Base-by-base conservation (phyloP, 2,888 invertebrate genomes). In the Clusia tigrina region DNA sequence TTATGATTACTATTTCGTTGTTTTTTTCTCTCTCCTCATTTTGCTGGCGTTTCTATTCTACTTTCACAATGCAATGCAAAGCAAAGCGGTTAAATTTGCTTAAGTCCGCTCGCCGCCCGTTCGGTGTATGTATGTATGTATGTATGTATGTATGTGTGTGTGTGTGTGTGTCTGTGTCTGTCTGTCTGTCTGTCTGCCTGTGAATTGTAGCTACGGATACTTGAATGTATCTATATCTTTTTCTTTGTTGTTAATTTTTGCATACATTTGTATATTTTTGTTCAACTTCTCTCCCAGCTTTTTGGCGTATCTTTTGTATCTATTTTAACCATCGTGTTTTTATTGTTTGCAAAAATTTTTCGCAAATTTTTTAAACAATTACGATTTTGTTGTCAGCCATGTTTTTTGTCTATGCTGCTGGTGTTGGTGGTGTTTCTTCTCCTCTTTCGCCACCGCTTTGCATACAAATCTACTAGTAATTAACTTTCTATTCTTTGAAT, bases 401-500 rank as follows among this genome's bases (percentile, higher is more conserved):
- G n/a, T 48, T 48, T 48, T 5, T 48, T 48, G n/a, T 48, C 6
- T 5, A 5, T 48, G 48, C 20, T 48, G 6, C n/a, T 48, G 5
- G 48, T n/a, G n/a, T n/a, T n/a, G n/a, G n/a, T 23, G 2, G 24
- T 1, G n/a, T 53, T 22, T 24, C 53, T 22, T 18, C n/a, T n/a
- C 10, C 12, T 53, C 24, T 24, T 17, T 9, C 22, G 26, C 12
- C 23, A n/a, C 51, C 56, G 48, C n/a, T 37, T 38, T 61, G 15
- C 25, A 24, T 42, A 24, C 38, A 38, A 51, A 57, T 55, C 12
- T 69, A 70, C 71, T 46, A 53, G 68, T 72, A 75, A 75, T 77
- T 71, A 77, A 75, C 74, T 75, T 75, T 75, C 77, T 75, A 77
- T 75, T 76, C 69, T 69, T 66, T 69, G 66, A 59, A 53, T 64